Conservation (phyloP, 2,113 vertebrate species). For the Oryctolagus cuniculus region DNA sequence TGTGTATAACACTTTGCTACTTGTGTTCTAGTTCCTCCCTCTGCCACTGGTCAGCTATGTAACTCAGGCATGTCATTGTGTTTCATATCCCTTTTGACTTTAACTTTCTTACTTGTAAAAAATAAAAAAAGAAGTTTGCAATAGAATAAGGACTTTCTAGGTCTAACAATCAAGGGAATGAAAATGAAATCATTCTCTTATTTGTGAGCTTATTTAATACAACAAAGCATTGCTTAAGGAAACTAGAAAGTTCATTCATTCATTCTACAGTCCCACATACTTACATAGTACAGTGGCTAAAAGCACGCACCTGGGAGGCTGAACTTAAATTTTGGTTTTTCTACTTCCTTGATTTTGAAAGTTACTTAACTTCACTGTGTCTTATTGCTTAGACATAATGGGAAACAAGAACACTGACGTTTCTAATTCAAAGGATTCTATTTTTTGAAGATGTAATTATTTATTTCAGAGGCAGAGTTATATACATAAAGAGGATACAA, state of each 20-base stretch:
- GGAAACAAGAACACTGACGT: not conserved
- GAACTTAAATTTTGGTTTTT: not conserved
- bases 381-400: not conserved
- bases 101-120: slow-evolving; percentile 45
- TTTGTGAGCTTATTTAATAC: not conserved
- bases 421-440: not conserved
- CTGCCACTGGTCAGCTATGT: not conserved
- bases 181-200: not conserved
- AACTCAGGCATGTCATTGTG: not conserved
- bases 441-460: no score
- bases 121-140: not conserved
- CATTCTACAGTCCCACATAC: not conserved
- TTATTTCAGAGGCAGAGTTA: no score
- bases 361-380: not conserved
- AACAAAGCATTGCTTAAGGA: slow-evolving; percentile 10
- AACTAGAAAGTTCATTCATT: not conserved
- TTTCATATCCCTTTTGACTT: slow-evolving; percentile 15
- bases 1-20: not conserved
- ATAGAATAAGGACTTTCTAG: not conserved
- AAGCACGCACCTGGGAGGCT: fast-evolving
- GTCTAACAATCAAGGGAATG: slow-evolving; percentile 26
- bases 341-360: not conserved
- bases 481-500: not conserved
- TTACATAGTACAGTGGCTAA: not conserved
- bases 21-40: not conserved